A percentile compares a stretch with the other conserved stretches of the same genome.
These are phyloP conservation scores for Pristiophorus japonicus DNA, from an alignment of 2,113 vertebrate genomes.

Conservation along the genomic window DNA sequence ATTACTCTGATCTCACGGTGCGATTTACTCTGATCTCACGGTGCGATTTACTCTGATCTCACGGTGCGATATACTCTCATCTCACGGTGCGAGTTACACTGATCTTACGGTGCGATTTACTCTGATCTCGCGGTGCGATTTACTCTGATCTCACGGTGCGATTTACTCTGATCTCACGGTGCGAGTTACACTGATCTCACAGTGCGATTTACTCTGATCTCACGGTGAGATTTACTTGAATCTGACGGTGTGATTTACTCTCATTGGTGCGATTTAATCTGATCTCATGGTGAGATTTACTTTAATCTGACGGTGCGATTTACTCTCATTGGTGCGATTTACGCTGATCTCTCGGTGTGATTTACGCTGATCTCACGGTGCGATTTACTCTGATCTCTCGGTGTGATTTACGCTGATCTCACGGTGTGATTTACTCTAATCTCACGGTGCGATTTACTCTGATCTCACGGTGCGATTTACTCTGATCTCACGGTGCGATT, in stretches of 20 bases:
- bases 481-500: not conserved
- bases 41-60: not conserved
- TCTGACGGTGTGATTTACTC: not conserved
- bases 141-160: not conserved
- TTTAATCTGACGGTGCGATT: not conserved
- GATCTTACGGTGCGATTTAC: not conserved
- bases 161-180: not conserved
- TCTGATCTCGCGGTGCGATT: not conserved
- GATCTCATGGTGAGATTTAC: not conserved
- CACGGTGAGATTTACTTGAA: not conserved
- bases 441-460: no score
- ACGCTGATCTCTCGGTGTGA: not conserved
- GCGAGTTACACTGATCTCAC: not conserved
- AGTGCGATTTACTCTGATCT: not conserved
- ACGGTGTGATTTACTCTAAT: no score
- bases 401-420: no score
- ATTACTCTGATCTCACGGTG: not conserved
- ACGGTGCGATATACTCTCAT: not conserved
- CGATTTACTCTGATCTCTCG: not conserved
- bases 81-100: not conserved
- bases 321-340: no score
- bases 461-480: not conserved
- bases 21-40: not conserved
- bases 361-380: not conserved
- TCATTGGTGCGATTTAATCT: not conserved